phyloP scores from a whole-genome alignment of 2,797 vertebrate species.

The Rhinophrynus dorsalis region DNA sequence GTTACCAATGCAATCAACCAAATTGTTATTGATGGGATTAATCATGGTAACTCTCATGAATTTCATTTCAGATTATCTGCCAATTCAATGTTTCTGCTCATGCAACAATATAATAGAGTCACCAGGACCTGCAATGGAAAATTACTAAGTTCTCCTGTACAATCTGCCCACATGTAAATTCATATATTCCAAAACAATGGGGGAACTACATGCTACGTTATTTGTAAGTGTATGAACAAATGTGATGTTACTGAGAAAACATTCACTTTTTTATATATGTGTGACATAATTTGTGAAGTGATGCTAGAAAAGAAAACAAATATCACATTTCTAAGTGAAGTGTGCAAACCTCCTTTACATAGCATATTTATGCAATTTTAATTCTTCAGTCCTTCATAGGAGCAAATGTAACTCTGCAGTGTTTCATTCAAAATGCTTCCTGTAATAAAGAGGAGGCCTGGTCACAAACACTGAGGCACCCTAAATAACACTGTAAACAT shows the following conservation, averaged over 20 bases:
- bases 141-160: conserved; percentile 18
- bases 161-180: conserved; percentile 15
- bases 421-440: no score
- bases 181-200: conserved; percentile 15
- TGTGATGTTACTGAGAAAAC: neutral
- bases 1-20: conserved; percentile 17
- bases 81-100: conserved; percentile 25
- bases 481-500: no score
- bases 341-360: no score
- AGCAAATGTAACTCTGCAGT: no score
- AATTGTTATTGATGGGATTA: conserved; percentile 18
- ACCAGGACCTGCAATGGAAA: conserved; percentile 2
- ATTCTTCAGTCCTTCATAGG: no score
- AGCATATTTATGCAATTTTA: no score
- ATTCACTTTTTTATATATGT: no score
- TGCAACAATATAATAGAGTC: conserved; percentile 19
- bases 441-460: no score
- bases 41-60: conserved; percentile 16
- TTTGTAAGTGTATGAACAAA: neutral
- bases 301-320: no score
- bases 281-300: no score
- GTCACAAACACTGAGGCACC: no score
- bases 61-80: conserved; percentile 14
- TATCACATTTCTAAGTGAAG: no score
- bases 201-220: neutral